Evolutionary conservation across 2,113 vertebrate species (phyloP).

Genomic region (Andinoacara biseriatus): DNA sequence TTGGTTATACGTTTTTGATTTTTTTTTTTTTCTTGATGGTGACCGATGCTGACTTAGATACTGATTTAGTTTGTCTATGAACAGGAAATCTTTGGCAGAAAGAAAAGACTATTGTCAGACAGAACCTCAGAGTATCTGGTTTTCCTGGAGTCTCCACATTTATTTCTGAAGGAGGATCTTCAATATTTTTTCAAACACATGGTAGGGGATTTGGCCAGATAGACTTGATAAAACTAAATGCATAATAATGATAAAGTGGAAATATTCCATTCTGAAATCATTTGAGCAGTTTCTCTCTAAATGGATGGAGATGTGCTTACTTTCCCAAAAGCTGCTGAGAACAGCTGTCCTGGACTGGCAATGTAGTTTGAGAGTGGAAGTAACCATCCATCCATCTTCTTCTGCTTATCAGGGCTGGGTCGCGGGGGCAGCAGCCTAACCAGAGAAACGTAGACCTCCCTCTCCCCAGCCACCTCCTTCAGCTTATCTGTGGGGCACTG

Average conservation of each 20-base stretch:
- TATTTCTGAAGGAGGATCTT: neutral
- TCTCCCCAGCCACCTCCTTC: too few species aligned
- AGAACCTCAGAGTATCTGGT: neutral
- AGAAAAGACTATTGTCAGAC: neutral
- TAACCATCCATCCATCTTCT: too few species aligned
- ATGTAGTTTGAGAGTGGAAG: too few species aligned
- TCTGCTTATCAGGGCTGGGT: too few species aligned
- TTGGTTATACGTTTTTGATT: neutral
- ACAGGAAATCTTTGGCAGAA: neutral
- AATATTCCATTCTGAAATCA: too few species aligned
- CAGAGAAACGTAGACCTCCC: too few species aligned
- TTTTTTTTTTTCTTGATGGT: neutral
- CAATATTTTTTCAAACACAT: neutral
- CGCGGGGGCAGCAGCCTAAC: too few species aligned
- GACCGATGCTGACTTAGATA: neutral
- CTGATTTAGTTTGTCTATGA: neutral
- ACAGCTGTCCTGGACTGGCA: too few species aligned
- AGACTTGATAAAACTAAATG: neutral
- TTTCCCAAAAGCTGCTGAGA: too few species aligned
- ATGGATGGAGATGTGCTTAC: too few species aligned
- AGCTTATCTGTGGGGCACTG: too few species aligned
- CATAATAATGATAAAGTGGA: neutral
- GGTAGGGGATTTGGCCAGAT: neutral
- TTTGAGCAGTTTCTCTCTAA: too few species aligned
- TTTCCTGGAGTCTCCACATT: neutral